These are phyloP conservation scores for Peromyscus nudipes DNA, from an alignment of 2,797 vertebrate species.

Conservation along the genomic window DNA sequence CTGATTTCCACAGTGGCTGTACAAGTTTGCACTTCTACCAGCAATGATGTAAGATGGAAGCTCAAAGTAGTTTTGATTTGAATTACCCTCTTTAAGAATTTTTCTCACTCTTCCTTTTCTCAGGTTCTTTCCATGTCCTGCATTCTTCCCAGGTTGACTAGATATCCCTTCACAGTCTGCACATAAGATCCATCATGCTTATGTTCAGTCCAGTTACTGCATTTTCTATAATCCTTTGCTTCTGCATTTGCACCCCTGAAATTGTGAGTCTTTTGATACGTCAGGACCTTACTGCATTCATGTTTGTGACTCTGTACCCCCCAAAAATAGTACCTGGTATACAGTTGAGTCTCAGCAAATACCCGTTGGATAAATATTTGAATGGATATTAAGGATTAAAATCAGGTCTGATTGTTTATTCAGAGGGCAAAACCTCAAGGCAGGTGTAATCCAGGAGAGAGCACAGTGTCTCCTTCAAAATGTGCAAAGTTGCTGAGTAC, in stretches of 20 bases:
- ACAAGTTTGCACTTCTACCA: background rate
- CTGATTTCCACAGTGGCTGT: background rate
- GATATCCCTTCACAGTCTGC: background rate
- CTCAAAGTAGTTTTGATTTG: background rate
- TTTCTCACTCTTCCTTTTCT: background rate
- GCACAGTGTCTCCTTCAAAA: background rate
- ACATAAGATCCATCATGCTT: background rate
- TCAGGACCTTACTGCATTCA: background rate
- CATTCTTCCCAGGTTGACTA: background rate
- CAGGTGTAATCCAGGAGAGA: background rate
- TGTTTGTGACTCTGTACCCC: background rate
- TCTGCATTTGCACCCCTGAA: background rate
- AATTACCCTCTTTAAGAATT: background rate
- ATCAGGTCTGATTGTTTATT: background rate
- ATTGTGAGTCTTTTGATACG: background rate
- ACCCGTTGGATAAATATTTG: background rate
- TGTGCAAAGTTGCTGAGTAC: background rate
- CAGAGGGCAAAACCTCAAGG: background rate
- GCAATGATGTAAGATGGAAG: background rate
- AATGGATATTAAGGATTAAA: background rate
- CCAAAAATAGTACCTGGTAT: background rate
- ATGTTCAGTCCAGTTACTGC: background rate
- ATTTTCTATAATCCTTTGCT: conserved; percentile 20
- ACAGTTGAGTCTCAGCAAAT: background rate
- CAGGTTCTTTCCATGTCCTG: background rate